phyloP scores from a whole-genome alignment of 2,113 vertebrate genomes.

The Dunckerocampus dactyliophorus region DNA sequence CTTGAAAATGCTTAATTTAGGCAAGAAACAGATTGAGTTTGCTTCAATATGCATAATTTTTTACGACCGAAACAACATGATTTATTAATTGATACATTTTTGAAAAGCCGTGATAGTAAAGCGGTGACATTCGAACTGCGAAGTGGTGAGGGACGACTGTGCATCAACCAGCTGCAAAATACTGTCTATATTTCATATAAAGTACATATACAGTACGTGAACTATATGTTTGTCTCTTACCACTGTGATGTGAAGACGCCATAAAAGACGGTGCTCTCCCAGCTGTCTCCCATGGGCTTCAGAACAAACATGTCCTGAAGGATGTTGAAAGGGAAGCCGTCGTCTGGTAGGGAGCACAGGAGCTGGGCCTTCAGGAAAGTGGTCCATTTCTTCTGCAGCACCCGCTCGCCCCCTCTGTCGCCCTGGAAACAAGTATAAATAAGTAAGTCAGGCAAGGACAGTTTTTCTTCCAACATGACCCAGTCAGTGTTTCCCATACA shows the following conservation, averaged over 20 bases:
- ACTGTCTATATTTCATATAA: neutral
- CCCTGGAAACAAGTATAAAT: constrained; percentile 68
- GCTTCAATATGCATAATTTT: no score
- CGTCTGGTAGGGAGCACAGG: constrained; percentile 85
- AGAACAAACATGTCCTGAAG: constrained; percentile 94
- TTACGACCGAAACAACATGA: no score
- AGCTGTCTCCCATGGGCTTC: constrained; percentile 77
- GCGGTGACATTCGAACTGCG: no score
- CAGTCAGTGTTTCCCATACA: no score
- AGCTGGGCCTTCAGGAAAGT: constrained; percentile 96
- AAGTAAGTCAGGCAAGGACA: neutral
- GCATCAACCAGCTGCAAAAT: neutral
- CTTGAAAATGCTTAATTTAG: no score
- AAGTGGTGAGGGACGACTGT: no score
- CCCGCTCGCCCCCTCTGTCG: constrained; percentile 88
- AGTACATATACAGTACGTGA: neutral
- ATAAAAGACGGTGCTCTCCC: constrained; percentile 86
- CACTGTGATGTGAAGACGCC: constrained; percentile 97
- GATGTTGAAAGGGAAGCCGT: constrained; percentile 94
- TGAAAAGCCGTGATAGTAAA: no score
- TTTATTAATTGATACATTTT: no score
- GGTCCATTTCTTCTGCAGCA: constrained; percentile 96
- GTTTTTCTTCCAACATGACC: neutral
- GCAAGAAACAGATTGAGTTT: no score
- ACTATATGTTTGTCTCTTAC: constrained; percentile 61